Evolutionary conservation across 2,113 vertebrate genomes (phyloP).

Genomic region (Astur gentilis): DNA sequence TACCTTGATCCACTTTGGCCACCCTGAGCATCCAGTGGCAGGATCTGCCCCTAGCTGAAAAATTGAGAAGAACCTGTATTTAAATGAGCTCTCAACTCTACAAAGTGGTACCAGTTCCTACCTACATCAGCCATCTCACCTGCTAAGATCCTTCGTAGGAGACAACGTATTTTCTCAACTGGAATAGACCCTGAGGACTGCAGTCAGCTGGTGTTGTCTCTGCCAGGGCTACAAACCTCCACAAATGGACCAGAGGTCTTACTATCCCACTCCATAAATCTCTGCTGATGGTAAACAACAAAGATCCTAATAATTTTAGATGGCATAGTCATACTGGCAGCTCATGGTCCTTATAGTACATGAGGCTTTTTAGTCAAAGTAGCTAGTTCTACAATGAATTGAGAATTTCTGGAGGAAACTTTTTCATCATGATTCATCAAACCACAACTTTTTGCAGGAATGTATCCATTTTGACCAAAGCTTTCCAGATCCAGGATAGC

Average conservation of each 20-base stretch:
- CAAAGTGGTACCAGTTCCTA: neutral
- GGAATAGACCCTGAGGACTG: neutral
- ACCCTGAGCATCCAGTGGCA: neutral
- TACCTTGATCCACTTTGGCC: neutral
- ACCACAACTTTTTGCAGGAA: conserved; percentile 4
- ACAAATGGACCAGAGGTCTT: neutral
- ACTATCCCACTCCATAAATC: neutral
- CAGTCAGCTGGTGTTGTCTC: neutral
- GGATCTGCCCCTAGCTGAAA: neutral
- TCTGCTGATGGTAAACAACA: neutral
- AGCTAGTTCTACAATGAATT: neutral
- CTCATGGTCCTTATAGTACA: neutral
- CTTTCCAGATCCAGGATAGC: neutral
- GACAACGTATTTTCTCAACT: neutral
- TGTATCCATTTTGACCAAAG: neutral
- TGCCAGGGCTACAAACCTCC: neutral
- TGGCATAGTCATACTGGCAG: neutral
- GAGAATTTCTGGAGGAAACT: neutral
- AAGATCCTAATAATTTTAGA: neutral
- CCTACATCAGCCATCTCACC: neutral
- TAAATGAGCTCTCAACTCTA: neutral
- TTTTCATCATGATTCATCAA: conserved; percentile 27
- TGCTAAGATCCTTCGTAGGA: neutral
- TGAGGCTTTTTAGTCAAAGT: neutral
- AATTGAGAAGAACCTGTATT: neutral